Evolutionary conservation across 2,888 invertebrate genomes (phyloP).

Genomic region (Macroteleia sp.): DNA sequence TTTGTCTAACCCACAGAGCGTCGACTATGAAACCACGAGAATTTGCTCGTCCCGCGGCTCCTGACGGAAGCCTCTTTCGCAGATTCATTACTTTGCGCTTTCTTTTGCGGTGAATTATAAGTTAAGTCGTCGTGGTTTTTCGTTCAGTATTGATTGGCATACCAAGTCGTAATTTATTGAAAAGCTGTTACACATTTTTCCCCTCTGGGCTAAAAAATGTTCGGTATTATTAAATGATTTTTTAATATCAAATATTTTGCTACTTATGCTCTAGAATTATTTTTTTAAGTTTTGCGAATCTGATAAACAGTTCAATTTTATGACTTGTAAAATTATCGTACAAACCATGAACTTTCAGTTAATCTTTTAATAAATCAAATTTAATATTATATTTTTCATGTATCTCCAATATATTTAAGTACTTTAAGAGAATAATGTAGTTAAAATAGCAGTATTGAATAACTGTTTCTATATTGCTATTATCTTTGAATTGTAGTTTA

Average conservation of each 20-base stretch:
- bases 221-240: not conserved
- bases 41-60: constrained; percentile 73
- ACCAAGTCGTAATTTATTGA: constrained; percentile 29
- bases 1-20: constrained; percentile 78
- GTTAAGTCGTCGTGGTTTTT: constrained; percentile 2
- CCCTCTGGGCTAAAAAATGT: constrained; percentile 4
- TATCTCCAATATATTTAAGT: too few relatives aligned
- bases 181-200: constrained; percentile 17
- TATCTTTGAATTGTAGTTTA: too few relatives aligned
- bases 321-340: not conserved
- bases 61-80: constrained; percentile 47
- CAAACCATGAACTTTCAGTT: too few relatives aligned
- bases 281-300: constrained; percentile 21
- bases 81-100: constrained; percentile 30
- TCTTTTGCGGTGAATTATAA: constrained; percentile 29
- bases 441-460: too few relatives aligned
- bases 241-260: constrained; percentile 28
- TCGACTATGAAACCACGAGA: constrained; percentile 78
- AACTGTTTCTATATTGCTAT: too few relatives aligned
- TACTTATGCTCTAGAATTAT: constrained; percentile 30
- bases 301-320: constrained; percentile 27
- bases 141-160: constrained; percentile 19
- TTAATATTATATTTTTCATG: too few relatives aligned
- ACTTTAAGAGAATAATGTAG: too few relatives aligned
- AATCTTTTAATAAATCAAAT: too few relatives aligned